phyloP scores from a whole-genome alignment of 2,113 vertebrate species.

The Coptodon rendalli region DNA sequence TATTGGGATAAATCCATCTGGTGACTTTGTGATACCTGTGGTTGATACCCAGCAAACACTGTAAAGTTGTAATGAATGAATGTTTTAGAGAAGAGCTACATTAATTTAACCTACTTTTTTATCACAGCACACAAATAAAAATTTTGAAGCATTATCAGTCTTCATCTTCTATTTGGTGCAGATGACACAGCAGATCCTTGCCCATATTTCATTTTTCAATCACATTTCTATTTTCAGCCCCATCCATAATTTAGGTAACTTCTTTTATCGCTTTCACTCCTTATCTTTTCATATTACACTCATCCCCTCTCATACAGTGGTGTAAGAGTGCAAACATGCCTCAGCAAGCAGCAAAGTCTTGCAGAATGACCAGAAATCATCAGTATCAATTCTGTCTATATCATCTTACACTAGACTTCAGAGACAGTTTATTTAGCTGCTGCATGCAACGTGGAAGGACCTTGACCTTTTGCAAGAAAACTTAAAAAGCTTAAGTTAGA shows the following conservation, averaged over 20 bases:
- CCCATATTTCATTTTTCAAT: conserved; percentile 20
- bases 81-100: not conserved
- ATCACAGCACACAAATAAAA: not conserved
- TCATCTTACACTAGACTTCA: not conserved
- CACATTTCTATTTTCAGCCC: conserved; percentile 10
- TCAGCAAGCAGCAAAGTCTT: not conserved
- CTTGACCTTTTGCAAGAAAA: not conserved
- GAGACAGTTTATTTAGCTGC: not conserved
- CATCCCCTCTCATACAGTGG: not conserved
- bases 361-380: not conserved
- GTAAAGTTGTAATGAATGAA: not conserved
- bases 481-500: not conserved
- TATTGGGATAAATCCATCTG: not conserved
- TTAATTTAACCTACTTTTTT: not conserved
- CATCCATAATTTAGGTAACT: conserved; percentile 29
- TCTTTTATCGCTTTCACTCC: not conserved
- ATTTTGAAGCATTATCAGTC: not conserved
- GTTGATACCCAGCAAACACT: not conserved
- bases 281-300: not conserved
- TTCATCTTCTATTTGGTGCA: not conserved
- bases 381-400: not conserved
- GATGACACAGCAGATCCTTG: not conserved
- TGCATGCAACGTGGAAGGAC: not conserved
- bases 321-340: not conserved
- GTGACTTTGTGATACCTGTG: not conserved